These are phyloP conservation scores for Orchestia grillus DNA, from an alignment of 1,140 invertebrate species.

Conservation along the genomic window DNA sequence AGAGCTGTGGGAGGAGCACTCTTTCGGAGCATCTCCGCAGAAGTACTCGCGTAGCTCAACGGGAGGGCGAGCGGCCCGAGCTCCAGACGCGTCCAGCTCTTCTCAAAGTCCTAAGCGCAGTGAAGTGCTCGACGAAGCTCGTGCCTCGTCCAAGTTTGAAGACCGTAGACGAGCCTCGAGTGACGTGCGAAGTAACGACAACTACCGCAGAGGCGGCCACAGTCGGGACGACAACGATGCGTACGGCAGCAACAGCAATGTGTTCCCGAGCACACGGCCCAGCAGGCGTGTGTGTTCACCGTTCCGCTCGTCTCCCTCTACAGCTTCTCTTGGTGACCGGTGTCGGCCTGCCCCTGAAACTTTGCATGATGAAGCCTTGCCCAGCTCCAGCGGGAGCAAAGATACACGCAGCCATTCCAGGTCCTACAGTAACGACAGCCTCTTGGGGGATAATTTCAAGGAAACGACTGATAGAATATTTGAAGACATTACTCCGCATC, in stretches of 20 bases:
- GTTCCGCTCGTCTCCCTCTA: background rate
- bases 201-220: background rate
- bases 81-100: background rate
- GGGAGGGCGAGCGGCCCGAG: background rate
- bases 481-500: background rate
- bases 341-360: background rate
- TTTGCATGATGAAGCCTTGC: background rate
- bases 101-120: background rate
- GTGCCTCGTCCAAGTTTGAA: background rate
- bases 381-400: background rate
- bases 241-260: constrained; percentile 16
- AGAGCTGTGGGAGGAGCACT: background rate
- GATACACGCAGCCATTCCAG: constrained; percentile 2
- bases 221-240: constrained; percentile 7
- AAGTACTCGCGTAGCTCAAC: background rate
- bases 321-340: background rate
- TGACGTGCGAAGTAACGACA: background rate
- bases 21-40: background rate
- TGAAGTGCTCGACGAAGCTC: background rate
- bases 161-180: background rate
- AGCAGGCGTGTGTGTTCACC: background rate
- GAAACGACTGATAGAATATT: constrained; percentile 26
- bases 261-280: background rate
- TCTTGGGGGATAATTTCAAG: constrained; percentile 22
- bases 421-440: constrained; percentile 7